Percentiles rank a stretch among this genome's conserved stretches.
phyloP scores from a whole-genome alignment of 2,888 invertebrate species.

The Chloromyia formosa region DNA sequence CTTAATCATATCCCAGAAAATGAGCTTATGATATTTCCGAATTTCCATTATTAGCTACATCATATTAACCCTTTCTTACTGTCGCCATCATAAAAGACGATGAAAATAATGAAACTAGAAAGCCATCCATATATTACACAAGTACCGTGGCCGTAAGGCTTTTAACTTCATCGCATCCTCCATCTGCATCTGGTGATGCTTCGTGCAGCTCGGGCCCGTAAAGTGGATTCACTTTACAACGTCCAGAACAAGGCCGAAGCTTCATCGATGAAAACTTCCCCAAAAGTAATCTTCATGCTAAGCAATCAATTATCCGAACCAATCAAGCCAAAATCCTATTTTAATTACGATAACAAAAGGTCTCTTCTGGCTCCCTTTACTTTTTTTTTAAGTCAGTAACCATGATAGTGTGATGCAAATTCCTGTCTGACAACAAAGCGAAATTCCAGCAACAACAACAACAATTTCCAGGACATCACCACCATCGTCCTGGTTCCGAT shows the following conservation, averaged over 20 bases:
- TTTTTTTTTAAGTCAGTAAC: not conserved
- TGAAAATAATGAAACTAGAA: no score
- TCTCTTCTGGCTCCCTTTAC: not conserved
- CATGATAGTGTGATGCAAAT: constrained; percentile 8
- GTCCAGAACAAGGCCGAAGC: not conserved
- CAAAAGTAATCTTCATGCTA: constrained; percentile 43
- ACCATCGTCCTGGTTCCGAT: not conserved
- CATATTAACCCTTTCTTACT: no score
- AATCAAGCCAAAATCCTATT: constrained; percentile 48
- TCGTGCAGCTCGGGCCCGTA: no score
- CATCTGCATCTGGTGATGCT: no score
- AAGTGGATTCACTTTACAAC: no score
- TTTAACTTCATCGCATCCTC: no score
- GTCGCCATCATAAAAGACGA: no score
- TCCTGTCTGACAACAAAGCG: not conserved
- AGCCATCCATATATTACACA: no score
- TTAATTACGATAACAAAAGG: constrained; percentile 46
- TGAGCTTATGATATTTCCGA: no score
- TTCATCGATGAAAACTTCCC: not conserved
- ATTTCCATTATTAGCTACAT: no score
- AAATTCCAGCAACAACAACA: not conserved
- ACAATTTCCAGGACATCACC: not conserved
- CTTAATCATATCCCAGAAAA: no score
- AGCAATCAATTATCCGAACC: constrained; percentile 49
- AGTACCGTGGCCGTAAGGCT: no score